Conservation (phyloP, 2,888 invertebrate species). For the Ochropleura leucogaster region DNA sequence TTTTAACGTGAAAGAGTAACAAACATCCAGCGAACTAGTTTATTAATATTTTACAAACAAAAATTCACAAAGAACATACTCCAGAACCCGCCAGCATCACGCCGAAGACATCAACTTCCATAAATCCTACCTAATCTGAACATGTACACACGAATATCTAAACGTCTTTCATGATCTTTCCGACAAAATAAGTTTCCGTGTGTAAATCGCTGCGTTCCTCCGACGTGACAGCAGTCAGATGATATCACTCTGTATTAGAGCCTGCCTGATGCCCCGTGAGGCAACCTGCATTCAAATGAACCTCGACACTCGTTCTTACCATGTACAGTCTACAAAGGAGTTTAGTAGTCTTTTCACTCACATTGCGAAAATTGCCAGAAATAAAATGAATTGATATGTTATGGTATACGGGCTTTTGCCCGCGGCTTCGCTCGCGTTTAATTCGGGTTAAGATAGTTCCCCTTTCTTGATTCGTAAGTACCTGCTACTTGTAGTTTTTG, state of each 20-base stretch:
- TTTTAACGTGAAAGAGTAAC: no score
- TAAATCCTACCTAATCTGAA: constrained; percentile 44
- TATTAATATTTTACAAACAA: background rate
- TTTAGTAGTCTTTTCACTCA: background rate
- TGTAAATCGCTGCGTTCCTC: constrained; percentile 70
- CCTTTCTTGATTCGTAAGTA: no score
- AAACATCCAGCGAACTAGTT: background rate
- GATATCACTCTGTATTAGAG: constrained; percentile 71
- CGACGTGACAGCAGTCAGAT: constrained; percentile 69
- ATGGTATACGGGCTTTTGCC: no score
- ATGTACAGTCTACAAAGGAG: constrained; percentile 6
- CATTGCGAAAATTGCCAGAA: no score
- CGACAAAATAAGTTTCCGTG: constrained; percentile 69
- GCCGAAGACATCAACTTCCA: constrained; percentile 25
- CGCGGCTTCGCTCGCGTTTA: no score
- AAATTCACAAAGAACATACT: background rate
- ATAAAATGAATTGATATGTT: no score
- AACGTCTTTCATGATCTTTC: constrained; percentile 50
- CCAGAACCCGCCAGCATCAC: background rate
- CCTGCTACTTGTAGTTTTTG: no score
- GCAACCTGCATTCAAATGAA: constrained; percentile 73
- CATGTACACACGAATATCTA: constrained; percentile 20
- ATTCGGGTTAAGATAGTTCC: no score
- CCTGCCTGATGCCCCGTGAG: constrained; percentile 51
- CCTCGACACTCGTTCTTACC: constrained; percentile 55